Evolutionary conservation across 2,113 vertebrate species (phyloP).

Genomic region (Passer domesticus): DNA sequence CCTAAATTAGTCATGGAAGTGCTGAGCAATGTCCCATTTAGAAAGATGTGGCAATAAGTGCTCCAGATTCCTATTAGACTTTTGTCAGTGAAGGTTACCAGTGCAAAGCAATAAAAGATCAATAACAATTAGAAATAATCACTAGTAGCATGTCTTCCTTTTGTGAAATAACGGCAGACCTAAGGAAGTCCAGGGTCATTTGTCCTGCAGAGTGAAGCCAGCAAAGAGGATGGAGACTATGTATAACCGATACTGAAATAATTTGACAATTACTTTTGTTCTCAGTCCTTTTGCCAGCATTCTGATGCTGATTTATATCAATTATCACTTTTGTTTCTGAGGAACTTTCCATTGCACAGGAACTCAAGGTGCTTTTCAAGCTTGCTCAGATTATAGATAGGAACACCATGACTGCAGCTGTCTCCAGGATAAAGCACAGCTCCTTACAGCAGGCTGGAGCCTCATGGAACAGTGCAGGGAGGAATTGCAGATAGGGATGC

Average conservation of each 20-base stretch:
- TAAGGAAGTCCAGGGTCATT: not conserved
- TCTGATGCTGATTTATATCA: slow-evolving; percentile 33
- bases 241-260: not conserved
- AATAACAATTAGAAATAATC: slow-evolving; percentile 55
- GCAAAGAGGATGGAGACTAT: not conserved
- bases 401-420: not conserved
- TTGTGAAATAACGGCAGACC: not conserved
- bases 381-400: not conserved
- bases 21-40: slow-evolving; percentile 33
- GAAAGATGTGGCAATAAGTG: slow-evolving; percentile 9
- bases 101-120: slow-evolving; percentile 47
- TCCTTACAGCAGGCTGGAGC: not conserved
- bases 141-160: not conserved
- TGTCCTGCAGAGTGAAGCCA: not conserved
- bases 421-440: not conserved
- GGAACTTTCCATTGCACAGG: not conserved
- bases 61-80: slow-evolving; percentile 26
- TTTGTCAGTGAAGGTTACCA: not conserved
- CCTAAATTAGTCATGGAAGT: not conserved
- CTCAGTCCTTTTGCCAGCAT: not conserved
- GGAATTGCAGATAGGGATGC: not conserved
- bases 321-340: not conserved
- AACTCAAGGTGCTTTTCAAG: slow-evolving; percentile 61
- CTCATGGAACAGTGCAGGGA: not conserved
- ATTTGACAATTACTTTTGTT: not conserved